These are phyloP conservation scores for Trypoxylus dichotomus DNA, from an alignment of 1,140 invertebrate species.

Conservation along the genomic window DNA sequence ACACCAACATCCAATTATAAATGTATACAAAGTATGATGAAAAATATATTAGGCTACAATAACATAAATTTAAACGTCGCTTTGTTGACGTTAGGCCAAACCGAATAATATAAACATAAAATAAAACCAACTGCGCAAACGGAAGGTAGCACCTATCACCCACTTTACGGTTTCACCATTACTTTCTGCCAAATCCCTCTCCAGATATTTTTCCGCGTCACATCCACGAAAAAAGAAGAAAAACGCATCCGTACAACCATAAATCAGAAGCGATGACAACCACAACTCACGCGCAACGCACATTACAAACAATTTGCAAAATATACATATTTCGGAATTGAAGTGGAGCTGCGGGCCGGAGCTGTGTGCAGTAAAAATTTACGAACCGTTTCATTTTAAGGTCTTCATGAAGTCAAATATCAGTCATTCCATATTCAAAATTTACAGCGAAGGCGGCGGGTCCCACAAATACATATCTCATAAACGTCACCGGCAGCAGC, in stretches of 20 bases:
- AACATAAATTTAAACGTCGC: too few relatives aligned
- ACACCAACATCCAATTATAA: too few relatives aligned
- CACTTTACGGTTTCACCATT: background rate
- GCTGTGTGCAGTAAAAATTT: constrained; percentile 13
- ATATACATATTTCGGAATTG: background rate
- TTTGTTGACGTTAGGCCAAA: too few relatives aligned
- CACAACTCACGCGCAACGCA: background rate
- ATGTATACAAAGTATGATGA: too few relatives aligned
- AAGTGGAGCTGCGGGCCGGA: background rate
- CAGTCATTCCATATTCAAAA: constrained; percentile 43
- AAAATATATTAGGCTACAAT: too few relatives aligned
- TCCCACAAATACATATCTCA: constrained; percentile 46
- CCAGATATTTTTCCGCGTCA: background rate
- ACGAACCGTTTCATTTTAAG: constrained; percentile 27
- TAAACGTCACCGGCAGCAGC: constrained; percentile 46
- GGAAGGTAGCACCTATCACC: background rate
- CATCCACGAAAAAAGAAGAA: background rate
- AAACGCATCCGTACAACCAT: background rate
- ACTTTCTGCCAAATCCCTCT: background rate
- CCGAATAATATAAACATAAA: too few relatives aligned
- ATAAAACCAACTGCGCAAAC: too few relatives aligned
- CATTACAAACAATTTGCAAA: constrained; percentile 7
- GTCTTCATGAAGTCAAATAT: constrained; percentile 40
- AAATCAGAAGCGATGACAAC: background rate
- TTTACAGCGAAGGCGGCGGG: constrained; percentile 40